Evolutionary conservation across 2,888 invertebrate genomes (phyloP).

Genomic region (Standfussiana lucernea): DNA sequence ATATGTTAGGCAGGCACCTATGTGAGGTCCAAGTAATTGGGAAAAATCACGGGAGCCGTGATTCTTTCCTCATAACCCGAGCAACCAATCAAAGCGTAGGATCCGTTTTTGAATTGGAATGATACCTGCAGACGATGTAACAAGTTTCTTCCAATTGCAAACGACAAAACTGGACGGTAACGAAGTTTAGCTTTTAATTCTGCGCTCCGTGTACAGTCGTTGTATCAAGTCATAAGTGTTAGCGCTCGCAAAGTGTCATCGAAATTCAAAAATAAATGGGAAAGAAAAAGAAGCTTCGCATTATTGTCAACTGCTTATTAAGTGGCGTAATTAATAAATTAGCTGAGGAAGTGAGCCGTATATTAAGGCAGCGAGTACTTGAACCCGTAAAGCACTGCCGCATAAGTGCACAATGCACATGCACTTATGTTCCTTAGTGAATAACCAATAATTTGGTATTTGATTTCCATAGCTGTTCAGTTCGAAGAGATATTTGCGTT

Average conservation of each 20-base stretch:
- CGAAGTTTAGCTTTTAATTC: slow-evolving; percentile 89
- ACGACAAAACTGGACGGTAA: slow-evolving; percentile 87
- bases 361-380: slow-evolving; percentile 11
- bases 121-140: slow-evolving; percentile 86
- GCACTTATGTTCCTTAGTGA: slow-evolving; percentile 7
- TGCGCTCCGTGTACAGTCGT: slow-evolving; percentile 73
- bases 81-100: slow-evolving; percentile 87
- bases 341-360: slow-evolving; percentile 26
- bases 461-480: not conserved
- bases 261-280: slow-evolving; percentile 34
- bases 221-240: slow-evolving; percentile 60
- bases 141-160: slow-evolving; percentile 89
- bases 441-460: slow-evolving; percentile 26
- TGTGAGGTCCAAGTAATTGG: slow-evolving; percentile 64
- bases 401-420: slow-evolving; percentile 25
- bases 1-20: slow-evolving; percentile 6
- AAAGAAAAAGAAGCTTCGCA: not conserved
- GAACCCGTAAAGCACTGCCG: slow-evolving; percentile 23
- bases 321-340: slow-evolving; percentile 35
- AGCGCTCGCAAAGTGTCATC: slow-evolving; percentile 23
- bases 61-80: slow-evolving; percentile 78
- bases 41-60: slow-evolving; percentile 78
- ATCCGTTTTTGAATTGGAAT: slow-evolving; percentile 89
- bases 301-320: slow-evolving; percentile 45
- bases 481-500: not conserved